Evolutionary conservation across 2,113 vertebrate genomes (phyloP), one percentile per base, ranked within the genome.

Genomic region (Hepsetus odoe): DNA sequence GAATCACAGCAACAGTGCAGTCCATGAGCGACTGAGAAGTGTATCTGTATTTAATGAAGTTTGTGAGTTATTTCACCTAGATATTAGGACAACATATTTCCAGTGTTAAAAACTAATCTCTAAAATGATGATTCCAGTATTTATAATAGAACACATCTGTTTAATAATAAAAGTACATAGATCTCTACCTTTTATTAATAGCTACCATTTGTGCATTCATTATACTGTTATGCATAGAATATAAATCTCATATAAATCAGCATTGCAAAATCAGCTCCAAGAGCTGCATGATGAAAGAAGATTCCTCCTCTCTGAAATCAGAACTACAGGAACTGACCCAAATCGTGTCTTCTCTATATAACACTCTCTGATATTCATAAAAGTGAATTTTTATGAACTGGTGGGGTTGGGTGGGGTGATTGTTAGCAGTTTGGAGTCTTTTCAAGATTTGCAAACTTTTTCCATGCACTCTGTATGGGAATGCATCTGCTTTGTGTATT

Each of bases 211-310:
- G 5, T 55, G 51, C 51, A n/a, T 53, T 53, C 20, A 22, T 53
- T 53, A 55, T 55, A 55, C 51, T 55, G 51, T 55, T 55, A 8
- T 53, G 49, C 49, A 53, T n/a, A 53, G n/a, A n/a, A n/a, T n/a
- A n/a, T n/a, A n/a, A n/a, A n/a, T n/a, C n/a, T n/a, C n/a, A 1
- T 8, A 53, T 5, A 53, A 53, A 53, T 53, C 51, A 55, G 51
- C 51, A 55, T 55, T 24, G 20, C 51, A 55, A 24, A 55, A 55
- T 55, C 51, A 55, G 51, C 51, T 56, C n/a, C 22, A 71, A 4
- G 13, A 56, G 51, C n/a, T 26, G 33, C 24, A 55, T 55, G 51
- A 55, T 56, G 55, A 18, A 72, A 38, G n/a, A 20, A 56, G 12
- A 53, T 55, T 7, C n/a, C 32, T 35, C 46, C 30, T 69, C 28